A percentile compares a stretch with the other conserved stretches of the same genome.
Evolutionary conservation across 2,888 invertebrate genomes (phyloP).

Genomic region (Schizotus pectinicornis): DNA sequence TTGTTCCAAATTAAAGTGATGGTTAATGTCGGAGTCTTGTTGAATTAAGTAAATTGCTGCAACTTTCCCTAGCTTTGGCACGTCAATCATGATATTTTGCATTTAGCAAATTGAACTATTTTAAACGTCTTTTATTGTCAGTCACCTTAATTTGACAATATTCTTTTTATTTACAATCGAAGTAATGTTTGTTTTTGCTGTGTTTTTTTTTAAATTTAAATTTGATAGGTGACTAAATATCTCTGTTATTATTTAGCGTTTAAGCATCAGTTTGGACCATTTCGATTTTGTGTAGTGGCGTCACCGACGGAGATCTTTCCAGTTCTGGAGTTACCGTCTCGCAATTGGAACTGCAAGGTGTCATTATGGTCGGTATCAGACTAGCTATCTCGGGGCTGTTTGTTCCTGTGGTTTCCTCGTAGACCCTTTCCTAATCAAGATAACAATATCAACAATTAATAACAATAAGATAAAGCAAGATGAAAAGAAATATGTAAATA

Average conservation of each 20-base stretch:
- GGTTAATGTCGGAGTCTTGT: neutral
- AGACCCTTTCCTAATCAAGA: conserved; percentile 64
- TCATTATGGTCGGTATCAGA: conserved; percentile 67
- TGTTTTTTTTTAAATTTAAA: conserved; percentile 13
- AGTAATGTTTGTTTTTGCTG: conserved; percentile 6
- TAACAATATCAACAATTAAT: neutral
- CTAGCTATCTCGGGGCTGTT: conserved; percentile 75
- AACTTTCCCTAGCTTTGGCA: conserved; percentile 20
- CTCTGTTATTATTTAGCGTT: conserved; percentile 10
- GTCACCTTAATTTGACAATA: conserved; percentile 56
- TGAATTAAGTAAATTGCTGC: conserved; percentile 20
- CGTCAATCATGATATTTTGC: conserved; percentile 11
- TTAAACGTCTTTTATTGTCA: conserved; percentile 52
- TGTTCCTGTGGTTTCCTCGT: conserved; percentile 58
- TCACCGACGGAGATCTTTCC: conserved; percentile 61
- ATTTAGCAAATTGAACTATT: conserved; percentile 18
- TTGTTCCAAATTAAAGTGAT: neutral
- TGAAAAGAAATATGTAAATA: no score
- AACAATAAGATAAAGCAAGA: no score
- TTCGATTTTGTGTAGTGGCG: conserved; percentile 66
- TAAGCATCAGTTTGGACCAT: conserved; percentile 23
- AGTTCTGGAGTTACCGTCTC: conserved; percentile 60
- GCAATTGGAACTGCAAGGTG: conserved; percentile 63
- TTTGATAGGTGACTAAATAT: conserved; percentile 21
- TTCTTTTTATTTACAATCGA: conserved; percentile 25